phyloP scores from a whole-genome alignment of 2,888 invertebrate genomes.

The Synanthedon formicaeformis region DNA sequence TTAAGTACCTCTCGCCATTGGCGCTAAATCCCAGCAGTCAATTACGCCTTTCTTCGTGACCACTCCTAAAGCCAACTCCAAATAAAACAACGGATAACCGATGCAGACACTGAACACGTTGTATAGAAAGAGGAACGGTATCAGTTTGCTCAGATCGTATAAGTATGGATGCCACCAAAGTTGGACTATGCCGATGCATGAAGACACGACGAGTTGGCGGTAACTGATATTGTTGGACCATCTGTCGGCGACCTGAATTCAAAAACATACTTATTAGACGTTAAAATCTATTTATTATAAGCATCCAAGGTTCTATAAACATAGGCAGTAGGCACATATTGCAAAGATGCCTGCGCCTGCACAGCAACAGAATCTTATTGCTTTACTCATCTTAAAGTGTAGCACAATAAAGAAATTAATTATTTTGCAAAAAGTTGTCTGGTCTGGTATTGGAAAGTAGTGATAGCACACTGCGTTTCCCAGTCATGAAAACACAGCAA shows the following conservation, averaged over 20 bases:
- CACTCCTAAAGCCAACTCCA: conserved; percentile 52
- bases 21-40: conserved; percentile 55
- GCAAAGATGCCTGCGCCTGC: too few relatives aligned
- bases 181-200: conserved; percentile 50
- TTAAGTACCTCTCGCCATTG: conserved; percentile 43
- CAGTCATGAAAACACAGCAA: too few relatives aligned
- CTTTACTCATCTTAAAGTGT: too few relatives aligned
- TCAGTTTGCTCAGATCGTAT: conserved; percentile 32
- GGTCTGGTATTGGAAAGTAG: too few relatives aligned
- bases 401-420: too few relatives aligned
- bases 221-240: conserved; percentile 60
- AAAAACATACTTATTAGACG: not conserved
- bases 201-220: conserved; percentile 47
- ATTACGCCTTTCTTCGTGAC: conserved; percentile 52
- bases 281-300: not conserved
- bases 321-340: too few relatives aligned
- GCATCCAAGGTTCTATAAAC: too few relatives aligned
- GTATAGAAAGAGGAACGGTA: conserved; percentile 54
- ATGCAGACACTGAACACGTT: conserved; percentile 48
- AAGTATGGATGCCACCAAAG: conserved; percentile 60
- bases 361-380: too few relatives aligned
- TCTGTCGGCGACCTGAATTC: conserved; percentile 36
- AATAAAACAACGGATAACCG: conserved; percentile 51
- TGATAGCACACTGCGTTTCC: too few relatives aligned
- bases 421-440: too few relatives aligned